These are phyloP conservation scores for Ophion slaviceki DNA, from an alignment of 2,888 invertebrate species.

Conservation along the genomic window DNA sequence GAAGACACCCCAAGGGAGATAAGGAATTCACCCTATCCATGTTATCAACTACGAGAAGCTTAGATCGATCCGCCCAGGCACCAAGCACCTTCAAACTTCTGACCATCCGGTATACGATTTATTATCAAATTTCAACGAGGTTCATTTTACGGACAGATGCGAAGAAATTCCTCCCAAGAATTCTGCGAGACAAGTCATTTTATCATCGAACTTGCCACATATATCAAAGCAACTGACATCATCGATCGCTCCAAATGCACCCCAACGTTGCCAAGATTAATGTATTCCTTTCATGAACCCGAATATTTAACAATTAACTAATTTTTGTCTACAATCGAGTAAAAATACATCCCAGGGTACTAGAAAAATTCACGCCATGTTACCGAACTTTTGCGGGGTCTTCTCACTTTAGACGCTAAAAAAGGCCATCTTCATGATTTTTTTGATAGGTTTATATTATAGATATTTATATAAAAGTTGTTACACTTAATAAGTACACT, in stretches of 20 bases:
- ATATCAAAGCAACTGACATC: conserved; percentile 53
- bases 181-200: conserved; percentile 51
- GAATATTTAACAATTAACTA: too few relatives aligned
- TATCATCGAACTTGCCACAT: conserved; percentile 55
- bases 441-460: too few relatives aligned
- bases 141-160: not conserved
- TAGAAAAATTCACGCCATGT: too few relatives aligned
- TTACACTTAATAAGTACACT: too few relatives aligned
- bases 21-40: not conserved
- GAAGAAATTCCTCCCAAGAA: conserved; percentile 49
- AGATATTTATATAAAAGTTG: too few relatives aligned
- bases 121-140: conserved; percentile 38
- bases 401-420: too few relatives aligned
- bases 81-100: conserved; percentile 14
- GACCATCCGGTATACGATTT: conserved; percentile 53
- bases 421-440: too few relatives aligned
- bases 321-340: too few relatives aligned
- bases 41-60: conserved; percentile 9
- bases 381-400: too few relatives aligned
- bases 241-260: conserved; percentile 26
- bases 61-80: conserved; percentile 1
- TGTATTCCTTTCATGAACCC: too few relatives aligned
- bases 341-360: too few relatives aligned
- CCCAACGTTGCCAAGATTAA: not conserved
- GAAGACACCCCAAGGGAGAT: not conserved